Conservation (phyloP, 2,113 vertebrate species). For the Perca fluviatilis region DNA sequence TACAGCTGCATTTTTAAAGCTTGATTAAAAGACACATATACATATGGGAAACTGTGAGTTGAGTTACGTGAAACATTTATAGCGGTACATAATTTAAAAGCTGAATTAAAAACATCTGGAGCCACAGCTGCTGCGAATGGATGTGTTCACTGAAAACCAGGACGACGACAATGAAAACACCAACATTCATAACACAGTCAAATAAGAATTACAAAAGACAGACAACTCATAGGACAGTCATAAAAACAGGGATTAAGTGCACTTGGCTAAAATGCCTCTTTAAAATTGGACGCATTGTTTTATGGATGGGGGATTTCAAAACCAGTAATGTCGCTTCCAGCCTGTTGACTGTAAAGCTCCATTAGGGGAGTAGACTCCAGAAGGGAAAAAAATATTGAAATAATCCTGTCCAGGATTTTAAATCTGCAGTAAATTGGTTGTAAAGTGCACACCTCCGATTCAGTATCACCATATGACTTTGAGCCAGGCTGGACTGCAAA, state of each 20-base stretch:
- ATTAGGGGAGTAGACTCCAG: slow-evolving; percentile 36
- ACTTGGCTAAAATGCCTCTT: slow-evolving; percentile 56
- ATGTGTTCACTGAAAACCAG: slow-evolving; percentile 27
- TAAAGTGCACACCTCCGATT: slow-evolving; percentile 46
- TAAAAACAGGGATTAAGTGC: slow-evolving; percentile 60
- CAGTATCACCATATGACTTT: slow-evolving; percentile 25
- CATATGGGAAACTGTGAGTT: slow-evolving; percentile 22
- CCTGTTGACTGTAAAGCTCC: slow-evolving; percentile 45
- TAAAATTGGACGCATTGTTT: slow-evolving; percentile 52
- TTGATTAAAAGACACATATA: background rate
- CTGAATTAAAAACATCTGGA: slow-evolving; percentile 67
- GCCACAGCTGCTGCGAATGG: slow-evolving; percentile 49
- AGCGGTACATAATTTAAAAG: slow-evolving; percentile 58
- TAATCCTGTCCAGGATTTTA: slow-evolving; percentile 44
- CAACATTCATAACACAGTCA: slow-evolving; percentile 31
- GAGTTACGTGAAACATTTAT: slow-evolving; percentile 49
- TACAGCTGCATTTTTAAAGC: background rate
- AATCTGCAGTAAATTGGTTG: slow-evolving; percentile 41
- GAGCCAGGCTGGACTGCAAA: slow-evolving; percentile 33
- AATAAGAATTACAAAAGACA: slow-evolving; percentile 50
- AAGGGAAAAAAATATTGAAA: slow-evolving; percentile 20
- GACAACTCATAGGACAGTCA: slow-evolving; percentile 37
- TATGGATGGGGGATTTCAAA: slow-evolving; percentile 36
- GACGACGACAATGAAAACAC: slow-evolving; percentile 39
- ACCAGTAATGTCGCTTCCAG: slow-evolving; percentile 41